Evolutionary conservation across 1,140 invertebrate genomes (phyloP), one percentile per base, ranked within the genome.

Genomic region (Thaumatotibia leucotreta): DNA sequence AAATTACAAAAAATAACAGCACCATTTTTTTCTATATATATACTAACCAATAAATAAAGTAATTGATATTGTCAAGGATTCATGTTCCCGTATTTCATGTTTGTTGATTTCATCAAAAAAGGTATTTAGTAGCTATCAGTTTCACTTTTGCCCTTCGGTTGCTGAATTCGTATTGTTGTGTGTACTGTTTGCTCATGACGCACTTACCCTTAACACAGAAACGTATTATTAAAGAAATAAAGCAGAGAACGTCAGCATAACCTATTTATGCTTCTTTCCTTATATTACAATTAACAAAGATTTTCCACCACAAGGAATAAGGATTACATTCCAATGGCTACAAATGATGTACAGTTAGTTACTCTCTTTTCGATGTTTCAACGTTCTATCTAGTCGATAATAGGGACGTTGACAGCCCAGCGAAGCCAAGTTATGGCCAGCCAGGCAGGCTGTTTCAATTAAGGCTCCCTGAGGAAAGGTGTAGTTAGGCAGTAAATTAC

Each of bases 401-500:
- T 80, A 79, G 75, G 69, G 74, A 22, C 72, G 79, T 77, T 73
- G 82, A 82, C 82, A 82, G 75, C 61, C 22, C 64, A 61, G 63
- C 31, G 66, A 76, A 82, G 80, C 79, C 80, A 76, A 84, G 77
- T 83, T 81, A 84, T 74, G 77, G 62, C 63, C 74, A 65, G 76
- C 78, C 68, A 66, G 76, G 68, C 72, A 66, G 74, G 75, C 65
- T 67, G 76, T 83, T 86, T 86, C 82, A 86, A 86, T 86, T 86
- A 80, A 79, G 73, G 31, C 70, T 77, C 74, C 35, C 67, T 49
- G 79, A 78, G 77, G 73, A 77, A 78, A 70, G 75, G 76, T 73
- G 75, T 84, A 65, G 80, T 83, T 86, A 86, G 78, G 73, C 69
- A 76, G 27, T 82, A 86, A 84, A 86, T 86, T 83, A 79, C 64